Percentiles rank a stretch among this genome's conserved stretches.
phyloP scores from a whole-genome alignment of 2,113 vertebrate species.

The Mesocricetus auratus region DNA sequence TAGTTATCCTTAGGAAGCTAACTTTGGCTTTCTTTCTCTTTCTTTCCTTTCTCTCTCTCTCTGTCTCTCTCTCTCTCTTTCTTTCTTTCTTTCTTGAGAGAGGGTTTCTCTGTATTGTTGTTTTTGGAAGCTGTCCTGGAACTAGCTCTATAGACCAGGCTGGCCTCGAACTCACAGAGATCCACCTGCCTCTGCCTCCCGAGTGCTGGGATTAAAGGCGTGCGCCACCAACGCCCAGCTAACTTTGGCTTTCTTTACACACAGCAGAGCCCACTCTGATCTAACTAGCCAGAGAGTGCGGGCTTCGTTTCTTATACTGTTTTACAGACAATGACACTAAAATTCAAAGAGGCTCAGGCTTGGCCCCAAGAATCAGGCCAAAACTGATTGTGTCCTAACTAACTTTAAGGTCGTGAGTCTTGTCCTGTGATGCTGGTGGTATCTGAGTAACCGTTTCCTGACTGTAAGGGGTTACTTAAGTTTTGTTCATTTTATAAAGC shows the following conservation, averaged over 20 bases:
- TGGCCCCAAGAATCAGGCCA: neutral
- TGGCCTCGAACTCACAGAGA: too few relatives aligned
- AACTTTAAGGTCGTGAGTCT: neutral
- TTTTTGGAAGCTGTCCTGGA: too few relatives aligned
- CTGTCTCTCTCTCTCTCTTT: too few relatives aligned
- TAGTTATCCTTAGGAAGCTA: neutral
- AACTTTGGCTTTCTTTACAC: neutral
- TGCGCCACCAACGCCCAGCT: too few relatives aligned
- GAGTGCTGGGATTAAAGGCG: too few relatives aligned
- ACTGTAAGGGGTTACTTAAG: neutral
- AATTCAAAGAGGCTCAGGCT: slow-evolving; percentile 4
- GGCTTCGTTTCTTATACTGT: neutral
- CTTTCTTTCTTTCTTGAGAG: too few relatives aligned
- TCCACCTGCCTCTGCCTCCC: too few relatives aligned
- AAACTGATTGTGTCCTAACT: neutral
- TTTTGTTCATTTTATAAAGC: slow-evolving; percentile 24
- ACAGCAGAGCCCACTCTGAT: neutral
- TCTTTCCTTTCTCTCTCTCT: too few relatives aligned
- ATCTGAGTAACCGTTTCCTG: neutral
- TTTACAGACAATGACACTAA: neutral
- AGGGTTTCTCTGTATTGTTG: too few relatives aligned
- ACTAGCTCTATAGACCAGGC: too few relatives aligned
- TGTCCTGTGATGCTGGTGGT: neutral
- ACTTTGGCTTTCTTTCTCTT: neutral
- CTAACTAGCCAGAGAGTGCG: neutral